Percentiles rank a stretch among this genome's conserved stretches.
Evolutionary conservation across 92 coral and sea anemone species (phyloP).

Genomic region (Meandrina meandrites): DNA sequence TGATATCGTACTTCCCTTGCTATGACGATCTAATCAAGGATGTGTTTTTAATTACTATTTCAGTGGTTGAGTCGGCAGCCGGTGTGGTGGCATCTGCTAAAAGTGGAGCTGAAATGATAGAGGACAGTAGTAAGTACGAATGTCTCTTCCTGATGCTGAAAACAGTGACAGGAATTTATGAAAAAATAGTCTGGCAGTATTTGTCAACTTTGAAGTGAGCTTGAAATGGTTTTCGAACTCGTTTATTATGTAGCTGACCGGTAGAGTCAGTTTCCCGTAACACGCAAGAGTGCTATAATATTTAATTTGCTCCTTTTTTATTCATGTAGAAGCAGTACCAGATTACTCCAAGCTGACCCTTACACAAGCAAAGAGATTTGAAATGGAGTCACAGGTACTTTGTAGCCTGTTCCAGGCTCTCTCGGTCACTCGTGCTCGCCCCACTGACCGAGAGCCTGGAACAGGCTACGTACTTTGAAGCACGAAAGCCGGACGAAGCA

Average conservation of each 20-base stretch:
- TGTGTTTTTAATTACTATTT: not conserved
- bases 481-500: too few species aligned
- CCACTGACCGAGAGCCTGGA: too few species aligned
- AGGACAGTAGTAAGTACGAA: constrained; percentile 88
- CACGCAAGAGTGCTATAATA: not conserved
- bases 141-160: not conserved
- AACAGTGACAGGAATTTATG: not conserved
- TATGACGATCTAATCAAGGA: not conserved
- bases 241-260: too few species aligned
- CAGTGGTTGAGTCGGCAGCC: constrained; percentile 96
- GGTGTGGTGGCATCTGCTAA: constrained; percentile 98
- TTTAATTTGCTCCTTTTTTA: not conserved
- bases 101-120: constrained; percentile 98
- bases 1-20: too few species aligned
- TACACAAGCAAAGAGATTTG: constrained; percentile 92
- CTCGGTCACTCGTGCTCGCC: too few species aligned
- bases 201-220: too few species aligned
- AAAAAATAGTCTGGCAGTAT: not conserved
- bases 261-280: not conserved
- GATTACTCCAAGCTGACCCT: constrained; percentile 92
- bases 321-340: constrained; percentile 82
- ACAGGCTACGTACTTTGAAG: not conserved
- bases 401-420: too few species aligned
- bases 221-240: too few species aligned
- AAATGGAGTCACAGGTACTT: constrained; percentile 99